Conservation (phyloP, 1,140 invertebrate genomes). For the Zaprionus inermis region DNA sequence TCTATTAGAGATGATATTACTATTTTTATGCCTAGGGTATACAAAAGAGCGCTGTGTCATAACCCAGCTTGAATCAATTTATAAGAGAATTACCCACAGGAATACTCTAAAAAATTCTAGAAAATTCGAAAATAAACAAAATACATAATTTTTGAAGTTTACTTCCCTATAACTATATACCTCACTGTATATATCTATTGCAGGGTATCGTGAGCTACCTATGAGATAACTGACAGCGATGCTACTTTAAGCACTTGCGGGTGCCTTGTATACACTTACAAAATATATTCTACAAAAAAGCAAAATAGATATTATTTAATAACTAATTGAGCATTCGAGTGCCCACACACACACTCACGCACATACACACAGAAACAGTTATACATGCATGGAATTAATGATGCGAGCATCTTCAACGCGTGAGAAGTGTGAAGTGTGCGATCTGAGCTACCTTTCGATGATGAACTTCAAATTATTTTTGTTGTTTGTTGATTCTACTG, state of each 20-base stretch:
- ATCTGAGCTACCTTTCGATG: constrained; percentile 60
- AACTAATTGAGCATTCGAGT: constrained; percentile 71
- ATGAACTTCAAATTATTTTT: constrained; percentile 67
- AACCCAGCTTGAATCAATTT: too few relatives aligned
- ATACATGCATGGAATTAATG: constrained; percentile 70
- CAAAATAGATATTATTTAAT: constrained; percentile 71
- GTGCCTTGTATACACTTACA: constrained; percentile 40
- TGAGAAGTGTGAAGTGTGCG: constrained; percentile 67
- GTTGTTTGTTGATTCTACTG: constrained; percentile 30
- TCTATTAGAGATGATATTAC: not conserved
- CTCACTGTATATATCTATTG: not conserved
- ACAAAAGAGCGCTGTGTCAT: not conserved
- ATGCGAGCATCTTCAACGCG: constrained; percentile 49
- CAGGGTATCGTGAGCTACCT: constrained; percentile 41
- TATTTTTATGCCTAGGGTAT: not conserved
- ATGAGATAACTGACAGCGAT: constrained; percentile 68
- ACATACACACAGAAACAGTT: constrained; percentile 12
- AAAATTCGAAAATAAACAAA: not conserved
- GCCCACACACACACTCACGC: constrained; percentile 26
- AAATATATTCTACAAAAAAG: constrained; percentile 44
- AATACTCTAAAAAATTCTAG: not conserved
- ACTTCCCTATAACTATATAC: constrained; percentile 5
- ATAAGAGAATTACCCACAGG: not conserved
- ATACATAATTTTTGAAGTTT: not conserved
- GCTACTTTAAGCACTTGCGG: constrained; percentile 59